Evolutionary conservation across 2,113 vertebrate species (phyloP).

Genomic region (Pampusana beccarii): DNA sequence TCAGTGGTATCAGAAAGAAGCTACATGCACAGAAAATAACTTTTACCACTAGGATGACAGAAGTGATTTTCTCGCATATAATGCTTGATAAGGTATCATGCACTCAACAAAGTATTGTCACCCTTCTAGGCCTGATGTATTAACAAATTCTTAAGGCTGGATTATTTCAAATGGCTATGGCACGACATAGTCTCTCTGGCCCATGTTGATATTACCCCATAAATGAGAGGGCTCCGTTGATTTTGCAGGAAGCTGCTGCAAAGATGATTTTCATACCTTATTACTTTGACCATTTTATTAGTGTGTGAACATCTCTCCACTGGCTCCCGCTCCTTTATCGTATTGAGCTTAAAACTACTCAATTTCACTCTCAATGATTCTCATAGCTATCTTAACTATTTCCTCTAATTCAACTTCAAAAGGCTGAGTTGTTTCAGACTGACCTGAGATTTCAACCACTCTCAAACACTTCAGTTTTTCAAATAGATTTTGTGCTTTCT

Average conservation of each 20-base stretch:
- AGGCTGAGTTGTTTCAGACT: neutral
- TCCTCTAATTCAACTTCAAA: neutral
- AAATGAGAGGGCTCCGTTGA: neutral
- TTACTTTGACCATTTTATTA: neutral
- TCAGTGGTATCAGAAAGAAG: neutral
- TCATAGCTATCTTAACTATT: neutral
- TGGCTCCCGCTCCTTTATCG: rapidly evolving
- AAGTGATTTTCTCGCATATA: neutral
- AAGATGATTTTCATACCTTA: neutral
- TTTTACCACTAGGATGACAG: neutral
- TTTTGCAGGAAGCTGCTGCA: neutral
- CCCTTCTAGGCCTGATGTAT: neutral
- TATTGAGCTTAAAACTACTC: neutral
- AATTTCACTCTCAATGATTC: neutral
- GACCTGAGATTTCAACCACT: neutral
- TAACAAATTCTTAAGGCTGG: neutral
- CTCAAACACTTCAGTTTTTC: neutral
- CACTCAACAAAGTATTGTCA: neutral
- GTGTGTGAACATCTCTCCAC: neutral
- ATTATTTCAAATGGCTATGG: neutral
- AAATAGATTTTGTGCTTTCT: neutral
- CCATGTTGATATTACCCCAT: neutral
- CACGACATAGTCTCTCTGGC: neutral
- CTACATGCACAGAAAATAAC: neutral
- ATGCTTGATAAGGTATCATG: neutral